Evolutionary conservation across 2,113 vertebrate species (phyloP), one percentile per base, ranked within the genome.

Genomic region (Rhinopithecus roxellana): DNA sequence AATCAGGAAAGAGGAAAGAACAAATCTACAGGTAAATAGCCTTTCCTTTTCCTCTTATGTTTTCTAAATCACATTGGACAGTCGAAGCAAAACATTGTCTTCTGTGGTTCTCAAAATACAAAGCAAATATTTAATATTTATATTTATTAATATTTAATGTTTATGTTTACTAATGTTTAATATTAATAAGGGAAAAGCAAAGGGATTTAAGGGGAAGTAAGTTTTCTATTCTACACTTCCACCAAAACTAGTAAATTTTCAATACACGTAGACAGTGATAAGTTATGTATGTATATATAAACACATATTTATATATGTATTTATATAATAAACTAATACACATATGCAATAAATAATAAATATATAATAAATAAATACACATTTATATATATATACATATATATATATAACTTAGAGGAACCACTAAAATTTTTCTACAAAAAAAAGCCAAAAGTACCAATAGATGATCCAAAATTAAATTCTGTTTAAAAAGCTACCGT

Each of bases 111-210:
- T 87, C 72, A 90, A 80, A n/a, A 55, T 59, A 72, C 12, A 81
- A n/a, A 78, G 40, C 8, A 94, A 90, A 93, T 85, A 40, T 59
- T 43, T 93, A 94, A 74, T 77, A 32, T 70, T 88, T 79, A 52
- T 40, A 57, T 55, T 78, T 85, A 74, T 70, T 77, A 89, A 30
- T 27, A 64, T 64, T 64, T 94, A 94, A 74, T 77, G 32, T 80
- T 88, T 79, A 45, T 45, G n/a, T 57, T 79, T 86, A 61, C 55
- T 70, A 81, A 30, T 30, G 13, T 14, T 30, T 64, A 64, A 92
- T 85, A 85, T 74, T 93, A 70, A 85, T 43, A 16, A 43, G 3
- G 4, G 13, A 55, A 92, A 9, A 23, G 3, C 69, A 94, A 87
- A 90, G 25, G 83, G 2, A 55, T 32, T 85, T 96, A 45, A 81